phyloP scores from a whole-genome alignment of 2,797 vertebrate genomes.

The Leptatherina wallacei region DNA sequence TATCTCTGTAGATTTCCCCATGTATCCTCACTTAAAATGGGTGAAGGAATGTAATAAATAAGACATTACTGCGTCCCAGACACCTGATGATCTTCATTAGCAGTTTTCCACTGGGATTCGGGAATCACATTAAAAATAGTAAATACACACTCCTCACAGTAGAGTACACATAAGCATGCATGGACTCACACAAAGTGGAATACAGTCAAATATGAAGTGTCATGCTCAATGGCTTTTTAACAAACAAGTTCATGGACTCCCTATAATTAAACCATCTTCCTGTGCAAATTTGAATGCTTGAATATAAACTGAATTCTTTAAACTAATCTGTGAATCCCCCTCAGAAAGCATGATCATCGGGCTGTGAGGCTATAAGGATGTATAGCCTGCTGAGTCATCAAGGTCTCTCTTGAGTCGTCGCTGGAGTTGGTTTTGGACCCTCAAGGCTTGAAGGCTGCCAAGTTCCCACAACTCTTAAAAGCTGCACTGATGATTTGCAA shows the following conservation, averaged over 20 bases:
- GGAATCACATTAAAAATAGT: conserved; percentile 79
- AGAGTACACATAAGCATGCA: conserved; percentile 49
- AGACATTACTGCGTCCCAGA: conserved; percentile 39
- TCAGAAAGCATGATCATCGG: conserved; percentile 40
- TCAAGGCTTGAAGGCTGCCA: conserved; percentile 56
- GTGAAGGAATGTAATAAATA: neutral
- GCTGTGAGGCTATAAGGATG: conserved; percentile 33
- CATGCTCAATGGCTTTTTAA: conserved; percentile 53
- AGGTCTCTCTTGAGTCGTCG: conserved; percentile 53
- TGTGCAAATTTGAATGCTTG: conserved; percentile 46
- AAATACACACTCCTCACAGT: conserved; percentile 64
- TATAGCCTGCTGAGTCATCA: conserved; percentile 69
- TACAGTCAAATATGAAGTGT: conserved; percentile 48
- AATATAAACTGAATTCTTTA: conserved; percentile 42
- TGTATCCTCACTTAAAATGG: conserved; percentile 2
- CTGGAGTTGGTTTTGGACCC: conserved; percentile 48
- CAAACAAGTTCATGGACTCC: conserved; percentile 52
- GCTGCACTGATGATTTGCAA: conserved; percentile 69
- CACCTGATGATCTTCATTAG: conserved; percentile 78
- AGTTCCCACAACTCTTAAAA: conserved; percentile 69
- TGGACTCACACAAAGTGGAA: conserved; percentile 20
- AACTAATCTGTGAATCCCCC: conserved; percentile 38
- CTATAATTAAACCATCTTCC: conserved; percentile 43
- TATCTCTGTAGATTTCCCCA: conserved; percentile 21
- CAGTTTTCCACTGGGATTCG: conserved; percentile 69